Conservation (phyloP, 2,888 invertebrate genomes). For the Cheilosia vulpina region DNA sequence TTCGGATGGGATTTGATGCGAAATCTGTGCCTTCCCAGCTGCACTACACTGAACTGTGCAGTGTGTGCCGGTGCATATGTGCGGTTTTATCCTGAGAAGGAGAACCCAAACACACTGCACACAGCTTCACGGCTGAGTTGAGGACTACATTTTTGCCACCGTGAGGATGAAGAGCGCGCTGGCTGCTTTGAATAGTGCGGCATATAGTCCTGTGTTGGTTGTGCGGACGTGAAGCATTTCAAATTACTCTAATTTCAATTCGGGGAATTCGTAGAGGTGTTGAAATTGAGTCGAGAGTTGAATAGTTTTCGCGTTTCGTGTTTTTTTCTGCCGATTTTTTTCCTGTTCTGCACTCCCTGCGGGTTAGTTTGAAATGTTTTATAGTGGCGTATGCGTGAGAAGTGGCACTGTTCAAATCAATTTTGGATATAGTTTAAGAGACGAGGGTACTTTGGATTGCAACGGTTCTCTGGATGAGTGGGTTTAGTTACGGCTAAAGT, state of each 20-base stretch:
- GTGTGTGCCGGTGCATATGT: conserved; percentile 59
- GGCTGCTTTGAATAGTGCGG: conserved; percentile 43
- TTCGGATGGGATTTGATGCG: conserved; percentile 24
- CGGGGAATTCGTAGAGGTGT: conserved; percentile 73
- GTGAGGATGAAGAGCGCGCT: conserved; percentile 21
- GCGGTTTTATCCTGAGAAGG: conserved; percentile 67
- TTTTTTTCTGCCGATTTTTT: conserved; percentile 24
- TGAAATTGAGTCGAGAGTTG: conserved; percentile 73
- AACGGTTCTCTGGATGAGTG: conserved; percentile 11
- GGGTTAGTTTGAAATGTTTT: conserved; percentile 27
- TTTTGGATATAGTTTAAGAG: conserved; percentile 30
- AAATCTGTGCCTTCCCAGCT: conserved; percentile 55
- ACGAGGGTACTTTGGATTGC: conserved; percentile 15
- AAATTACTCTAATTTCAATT: conserved; percentile 75
- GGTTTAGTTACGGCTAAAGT: not conserved
- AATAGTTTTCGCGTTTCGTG: conserved; percentile 66
- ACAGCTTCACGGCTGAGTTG: conserved; percentile 53
- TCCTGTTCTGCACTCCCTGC: conserved; percentile 14
- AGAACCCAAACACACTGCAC: conserved; percentile 58
- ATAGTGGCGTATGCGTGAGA: conserved; percentile 37
- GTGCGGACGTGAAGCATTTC: conserved; percentile 72
- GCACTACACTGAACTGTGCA: conserved; percentile 15
- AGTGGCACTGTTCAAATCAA: conserved; percentile 27
- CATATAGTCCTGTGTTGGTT: conserved; percentile 21
- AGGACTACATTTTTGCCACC: conserved; percentile 67